phyloP scores from a whole-genome alignment of 2,888 invertebrate species.

The Clanis bilineata region DNA sequence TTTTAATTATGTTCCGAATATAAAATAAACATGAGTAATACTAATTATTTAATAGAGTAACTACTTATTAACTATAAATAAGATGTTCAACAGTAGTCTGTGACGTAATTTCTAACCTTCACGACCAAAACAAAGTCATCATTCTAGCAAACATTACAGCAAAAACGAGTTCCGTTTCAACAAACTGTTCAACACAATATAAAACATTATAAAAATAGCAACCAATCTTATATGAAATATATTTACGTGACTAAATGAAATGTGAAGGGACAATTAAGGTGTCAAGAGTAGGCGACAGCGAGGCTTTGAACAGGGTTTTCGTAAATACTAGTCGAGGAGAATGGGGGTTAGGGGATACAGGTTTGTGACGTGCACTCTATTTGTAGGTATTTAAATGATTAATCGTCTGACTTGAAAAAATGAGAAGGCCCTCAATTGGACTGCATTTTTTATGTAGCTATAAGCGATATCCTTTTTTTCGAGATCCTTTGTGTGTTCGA shows the following conservation, averaged over 20 bases:
- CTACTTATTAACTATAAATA: not conserved
- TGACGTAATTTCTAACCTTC: not conserved
- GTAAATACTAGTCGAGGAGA: not conserved
- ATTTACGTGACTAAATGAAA: constrained; percentile 30
- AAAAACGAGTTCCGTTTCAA: constrained; percentile 10
- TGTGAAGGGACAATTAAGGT: constrained; percentile 40
- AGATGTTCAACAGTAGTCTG: not conserved
- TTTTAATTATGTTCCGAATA: no score
- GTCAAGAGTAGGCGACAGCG: constrained; percentile 46
- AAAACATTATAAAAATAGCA: not conserved
- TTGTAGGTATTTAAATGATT: no score
- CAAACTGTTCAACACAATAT: not conserved
- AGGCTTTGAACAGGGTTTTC: constrained; percentile 41
- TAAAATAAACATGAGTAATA: not conserved
- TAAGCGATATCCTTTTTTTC: no score
- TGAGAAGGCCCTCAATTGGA: no score
- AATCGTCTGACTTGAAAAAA: no score
- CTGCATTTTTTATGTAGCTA: no score
- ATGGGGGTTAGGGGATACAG: not conserved
- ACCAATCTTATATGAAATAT: not conserved
- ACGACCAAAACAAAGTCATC: not conserved
- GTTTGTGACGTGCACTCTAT: not conserved
- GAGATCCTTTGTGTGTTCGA: no score
- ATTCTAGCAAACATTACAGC: not conserved
- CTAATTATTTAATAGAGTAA: not conserved